A percentile compares a stretch with the other conserved stretches of the same genome.
phyloP scores from a whole-genome alignment of 2,888 invertebrate genomes.

The Pelosia muscerda region DNA sequence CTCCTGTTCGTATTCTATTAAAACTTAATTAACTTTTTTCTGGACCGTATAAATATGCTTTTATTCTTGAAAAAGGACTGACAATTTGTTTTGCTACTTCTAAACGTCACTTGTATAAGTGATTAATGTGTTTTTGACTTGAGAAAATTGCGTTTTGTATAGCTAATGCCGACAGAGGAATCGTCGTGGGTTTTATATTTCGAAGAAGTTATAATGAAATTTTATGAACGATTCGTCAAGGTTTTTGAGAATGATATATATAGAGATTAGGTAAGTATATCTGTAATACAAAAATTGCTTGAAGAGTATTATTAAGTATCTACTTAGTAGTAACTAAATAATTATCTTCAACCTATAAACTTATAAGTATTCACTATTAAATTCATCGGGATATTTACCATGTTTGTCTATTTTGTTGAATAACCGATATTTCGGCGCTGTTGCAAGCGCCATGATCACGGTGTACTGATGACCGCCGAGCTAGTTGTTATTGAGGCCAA shows the following conservation, averaged over 20 bases:
- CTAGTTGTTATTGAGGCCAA: too few species aligned
- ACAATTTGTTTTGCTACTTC: slow-evolving; percentile 86
- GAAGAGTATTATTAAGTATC: not conserved
- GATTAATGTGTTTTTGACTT: slow-evolving; percentile 83
- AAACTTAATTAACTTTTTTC: slow-evolving; percentile 86
- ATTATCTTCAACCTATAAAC: not conserved
- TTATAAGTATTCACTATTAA: not conserved
- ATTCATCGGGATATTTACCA: too few species aligned
- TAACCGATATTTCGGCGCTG: too few species aligned
- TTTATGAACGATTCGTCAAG: slow-evolving; percentile 55
- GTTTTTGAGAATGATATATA: slow-evolving; percentile 46
- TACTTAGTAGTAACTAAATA: not conserved
- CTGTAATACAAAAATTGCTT: not conserved
- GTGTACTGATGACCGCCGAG: too few species aligned
- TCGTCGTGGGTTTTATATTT: slow-evolving; percentile 59
- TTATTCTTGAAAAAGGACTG: slow-evolving; percentile 73
- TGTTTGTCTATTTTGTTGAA: too few species aligned
- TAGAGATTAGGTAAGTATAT: slow-evolving; percentile 36
- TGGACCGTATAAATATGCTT: slow-evolving; percentile 79
- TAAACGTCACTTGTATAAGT: slow-evolving; percentile 82
- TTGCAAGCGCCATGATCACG: too few species aligned
- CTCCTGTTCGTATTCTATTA: slow-evolving; percentile 86
- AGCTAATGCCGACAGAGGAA: slow-evolving; percentile 62
- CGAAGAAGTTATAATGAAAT: slow-evolving; percentile 55
- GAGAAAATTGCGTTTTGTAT: slow-evolving; percentile 77